A percentile compares a stretch with the other conserved stretches of the same genome.
Evolutionary conservation across 2,113 vertebrate genomes (phyloP).

Genomic region (Paratilapia polleni): DNA sequence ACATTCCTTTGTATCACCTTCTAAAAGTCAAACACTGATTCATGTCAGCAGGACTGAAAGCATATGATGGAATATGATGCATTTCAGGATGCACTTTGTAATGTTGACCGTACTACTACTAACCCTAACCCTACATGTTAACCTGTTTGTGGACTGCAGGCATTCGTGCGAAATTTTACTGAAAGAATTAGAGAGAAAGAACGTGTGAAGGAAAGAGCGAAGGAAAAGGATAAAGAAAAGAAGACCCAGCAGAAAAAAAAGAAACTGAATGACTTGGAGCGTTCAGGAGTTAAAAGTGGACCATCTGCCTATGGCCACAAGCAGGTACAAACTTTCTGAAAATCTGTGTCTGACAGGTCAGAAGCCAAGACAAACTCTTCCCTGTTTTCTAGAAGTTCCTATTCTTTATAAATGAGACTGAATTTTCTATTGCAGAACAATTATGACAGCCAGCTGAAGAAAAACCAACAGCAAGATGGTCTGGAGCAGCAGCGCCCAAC

Average conservation of each 20-base stretch:
- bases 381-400: background rate
- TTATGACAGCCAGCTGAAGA: conserved; percentile 77
- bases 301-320: conserved; percentile 75
- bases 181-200: conserved; percentile 71
- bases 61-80: no score
- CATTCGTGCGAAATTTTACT: conserved; percentile 79
- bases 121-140: background rate
- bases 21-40: no score
- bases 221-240: conserved; percentile 70
- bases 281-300: conserved; percentile 76
- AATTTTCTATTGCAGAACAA: conserved; percentile 70
- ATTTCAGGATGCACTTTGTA: no score
- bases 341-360: background rate
- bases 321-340: conserved; percentile 74
- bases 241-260: conserved; percentile 67
- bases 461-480: conserved; percentile 48
- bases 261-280: conserved; percentile 57
- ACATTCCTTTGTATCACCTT: no score
- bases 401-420: background rate
- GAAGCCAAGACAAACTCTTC: background rate
- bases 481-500: conserved; percentile 29
- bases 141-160: conserved; percentile 68
- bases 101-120: no score
- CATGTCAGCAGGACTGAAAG: no score
- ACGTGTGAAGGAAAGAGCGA: conserved; percentile 58